These are phyloP conservation scores for Rissa tridactyla DNA, from an alignment of 2,113 vertebrate genomes.

Conservation along the genomic window DNA sequence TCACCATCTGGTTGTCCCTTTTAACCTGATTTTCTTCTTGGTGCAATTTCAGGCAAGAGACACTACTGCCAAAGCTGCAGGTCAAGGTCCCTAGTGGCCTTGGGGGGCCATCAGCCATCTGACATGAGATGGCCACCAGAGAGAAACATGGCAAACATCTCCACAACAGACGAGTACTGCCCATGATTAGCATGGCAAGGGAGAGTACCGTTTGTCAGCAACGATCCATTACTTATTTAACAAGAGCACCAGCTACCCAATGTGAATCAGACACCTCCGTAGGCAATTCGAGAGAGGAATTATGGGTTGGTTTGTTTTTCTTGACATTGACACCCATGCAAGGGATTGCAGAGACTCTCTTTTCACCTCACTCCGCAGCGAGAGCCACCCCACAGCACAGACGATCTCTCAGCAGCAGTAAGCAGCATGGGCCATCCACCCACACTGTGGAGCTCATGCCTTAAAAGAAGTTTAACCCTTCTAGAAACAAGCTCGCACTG, in stretches of 20 bases:
- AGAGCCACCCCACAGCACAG: not conserved
- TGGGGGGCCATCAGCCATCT: fast-evolving
- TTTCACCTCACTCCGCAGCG: not conserved
- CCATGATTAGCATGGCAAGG: not conserved
- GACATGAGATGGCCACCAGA: not conserved
- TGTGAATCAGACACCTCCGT: not conserved
- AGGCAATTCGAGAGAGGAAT: not conserved
- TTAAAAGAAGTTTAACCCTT: not conserved
- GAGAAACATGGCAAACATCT: not conserved
- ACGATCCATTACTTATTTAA: not conserved
- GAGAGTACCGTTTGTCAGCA: not conserved
- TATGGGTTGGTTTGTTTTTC: not conserved
- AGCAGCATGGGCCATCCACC: not conserved
- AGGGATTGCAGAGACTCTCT: not conserved
- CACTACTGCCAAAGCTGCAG: not conserved
- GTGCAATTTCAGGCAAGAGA: not conserved
- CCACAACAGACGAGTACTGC: not conserved
- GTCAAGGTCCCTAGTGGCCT: not conserved
- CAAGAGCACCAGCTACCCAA: not conserved
- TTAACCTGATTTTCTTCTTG: not conserved
- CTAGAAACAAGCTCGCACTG: not conserved
- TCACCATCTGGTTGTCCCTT: not conserved
- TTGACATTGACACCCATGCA: not conserved
- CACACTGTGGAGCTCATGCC: not conserved
- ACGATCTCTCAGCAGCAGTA: not conserved